These are phyloP conservation scores for Ictalurus furcatus DNA, from an alignment of 2,113 vertebrate genomes.

Conservation along the genomic window DNA sequence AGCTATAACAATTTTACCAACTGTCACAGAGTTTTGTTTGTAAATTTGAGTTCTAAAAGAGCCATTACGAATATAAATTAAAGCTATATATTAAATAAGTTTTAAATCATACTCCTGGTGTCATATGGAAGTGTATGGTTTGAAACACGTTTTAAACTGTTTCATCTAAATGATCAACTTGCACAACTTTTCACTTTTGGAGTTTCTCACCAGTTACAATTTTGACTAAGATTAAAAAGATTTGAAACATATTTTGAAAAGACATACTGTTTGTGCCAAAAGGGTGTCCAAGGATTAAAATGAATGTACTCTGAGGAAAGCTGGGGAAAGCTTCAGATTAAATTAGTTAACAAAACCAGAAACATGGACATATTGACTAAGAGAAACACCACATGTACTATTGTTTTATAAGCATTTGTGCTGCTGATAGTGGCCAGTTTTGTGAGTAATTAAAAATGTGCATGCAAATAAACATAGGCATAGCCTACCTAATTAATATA, in stretches of 20 bases:
- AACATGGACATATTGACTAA: neutral
- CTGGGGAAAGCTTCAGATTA: neutral
- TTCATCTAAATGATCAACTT: neutral
- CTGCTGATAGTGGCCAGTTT: neutral
- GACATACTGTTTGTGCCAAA: neutral
- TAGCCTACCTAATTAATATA: neutral
- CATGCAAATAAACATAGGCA: neutral
- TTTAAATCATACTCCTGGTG: neutral
- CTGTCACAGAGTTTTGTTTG: neutral
- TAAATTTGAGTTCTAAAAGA: neutral
- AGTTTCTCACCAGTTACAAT: too few relatives aligned
- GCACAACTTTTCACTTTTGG: neutral
- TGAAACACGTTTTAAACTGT: neutral
- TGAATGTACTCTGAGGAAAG: neutral
- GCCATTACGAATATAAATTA: neutral
- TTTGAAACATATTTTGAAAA: neutral
- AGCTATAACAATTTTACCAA: neutral
- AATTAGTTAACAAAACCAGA: neutral
- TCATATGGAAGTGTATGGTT: neutral
- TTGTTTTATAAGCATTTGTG: neutral
- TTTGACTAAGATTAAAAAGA: neutral
- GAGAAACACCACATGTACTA: neutral
- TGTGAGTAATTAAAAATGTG: neutral
- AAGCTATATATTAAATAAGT: neutral
- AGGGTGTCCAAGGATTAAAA: neutral